Conservation (phyloP, 1,140 invertebrate species). For the Pararge aegeria region DNA sequence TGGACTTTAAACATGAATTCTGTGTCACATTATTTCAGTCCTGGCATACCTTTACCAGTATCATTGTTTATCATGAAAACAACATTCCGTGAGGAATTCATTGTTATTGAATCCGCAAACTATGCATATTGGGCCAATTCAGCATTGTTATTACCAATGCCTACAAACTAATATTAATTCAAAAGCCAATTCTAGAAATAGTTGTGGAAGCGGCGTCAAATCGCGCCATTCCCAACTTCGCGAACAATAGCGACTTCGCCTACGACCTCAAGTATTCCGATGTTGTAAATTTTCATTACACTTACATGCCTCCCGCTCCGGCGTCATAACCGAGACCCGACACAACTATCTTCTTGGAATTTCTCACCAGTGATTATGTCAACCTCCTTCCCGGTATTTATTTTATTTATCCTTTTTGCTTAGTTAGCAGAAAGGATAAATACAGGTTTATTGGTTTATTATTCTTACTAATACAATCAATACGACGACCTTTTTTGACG, state of each 20-base stretch:
- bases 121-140: neutral
- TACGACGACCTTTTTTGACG: too few relatives aligned
- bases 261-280: slow-evolving; percentile 15
- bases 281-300: slow-evolving; percentile 31
- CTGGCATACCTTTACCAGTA: neutral
- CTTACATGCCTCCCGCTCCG: slow-evolving; percentile 27
- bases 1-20: too few relatives aligned
- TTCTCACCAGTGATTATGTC: slow-evolving; percentile 29
- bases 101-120: neutral
- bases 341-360: slow-evolving; percentile 33
- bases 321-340: slow-evolving; percentile 21
- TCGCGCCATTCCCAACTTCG: neutral
- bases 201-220: neutral
- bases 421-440: too few relatives aligned
- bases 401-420: neutral
- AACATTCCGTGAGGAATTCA: neutral
- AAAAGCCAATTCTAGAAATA: slow-evolving; percentile 5
- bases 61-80: neutral
- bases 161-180: slow-evolving; percentile 1
- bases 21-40: too few relatives aligned
- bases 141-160: neutral
- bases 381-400: neutral
- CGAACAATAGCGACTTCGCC: slow-evolving; percentile 1
- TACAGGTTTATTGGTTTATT: too few relatives aligned
- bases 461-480: too few relatives aligned